Evolutionary conservation across 2,888 invertebrate species (phyloP).

Genomic region (Tenthredo scrophulariae): DNA sequence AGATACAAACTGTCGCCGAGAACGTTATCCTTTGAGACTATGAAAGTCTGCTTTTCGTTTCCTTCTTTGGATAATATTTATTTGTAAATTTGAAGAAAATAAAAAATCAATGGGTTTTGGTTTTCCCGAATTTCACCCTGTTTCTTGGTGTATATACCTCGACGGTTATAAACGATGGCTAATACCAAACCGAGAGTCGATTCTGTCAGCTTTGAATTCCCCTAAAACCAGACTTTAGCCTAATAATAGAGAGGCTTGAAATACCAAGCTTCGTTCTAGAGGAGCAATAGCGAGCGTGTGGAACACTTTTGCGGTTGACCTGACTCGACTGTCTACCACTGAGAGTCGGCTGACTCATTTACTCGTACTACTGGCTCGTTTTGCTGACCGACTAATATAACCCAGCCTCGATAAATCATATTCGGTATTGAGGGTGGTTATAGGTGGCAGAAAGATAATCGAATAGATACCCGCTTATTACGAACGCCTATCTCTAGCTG

Average conservation of each 20-base stretch:
- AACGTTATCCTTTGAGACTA: neutral
- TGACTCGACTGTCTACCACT: conserved; percentile 27
- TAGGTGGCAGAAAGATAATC: conserved; percentile 17
- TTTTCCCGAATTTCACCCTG: neutral
- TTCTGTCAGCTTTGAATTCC: conserved; percentile 29
- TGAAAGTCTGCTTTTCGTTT: neutral
- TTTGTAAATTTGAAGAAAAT: neutral
- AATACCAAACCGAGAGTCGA: neutral
- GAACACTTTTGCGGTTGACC: conserved; percentile 42
- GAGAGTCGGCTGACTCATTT: conserved; percentile 22
- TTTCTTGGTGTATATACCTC: neutral
- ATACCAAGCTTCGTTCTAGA: conserved; percentile 34
- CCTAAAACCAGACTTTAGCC: conserved; percentile 4
- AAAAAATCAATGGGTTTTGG: neutral
- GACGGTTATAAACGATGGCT: conserved; percentile 26
- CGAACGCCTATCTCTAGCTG: neutral
- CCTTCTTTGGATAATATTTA: neutral
- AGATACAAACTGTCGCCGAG: neutral
- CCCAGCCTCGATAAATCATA: conserved; percentile 19
- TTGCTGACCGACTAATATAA: conserved; percentile 19
- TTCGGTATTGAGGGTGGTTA: neutral
- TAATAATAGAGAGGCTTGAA: conserved; percentile 49
- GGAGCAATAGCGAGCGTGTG: neutral
- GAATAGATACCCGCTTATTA: conserved; percentile 22
- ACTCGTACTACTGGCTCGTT: conserved; percentile 17